Evolutionary conservation across 2,797 vertebrate species (phyloP), one percentile per base, ranked within the genome.

Genomic region (Semotilus atromaculatus): DNA sequence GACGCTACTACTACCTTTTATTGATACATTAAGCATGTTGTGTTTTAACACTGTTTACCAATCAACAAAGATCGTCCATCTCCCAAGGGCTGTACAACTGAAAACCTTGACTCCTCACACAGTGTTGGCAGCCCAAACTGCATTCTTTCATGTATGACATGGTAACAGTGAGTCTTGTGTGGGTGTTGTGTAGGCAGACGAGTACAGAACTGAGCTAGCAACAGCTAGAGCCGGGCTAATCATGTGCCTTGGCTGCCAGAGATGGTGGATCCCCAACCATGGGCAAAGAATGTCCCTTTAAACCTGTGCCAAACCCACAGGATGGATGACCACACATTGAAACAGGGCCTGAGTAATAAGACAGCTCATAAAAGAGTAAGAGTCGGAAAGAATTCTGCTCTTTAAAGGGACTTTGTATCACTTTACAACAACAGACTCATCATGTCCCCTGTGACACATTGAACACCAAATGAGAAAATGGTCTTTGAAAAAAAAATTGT

Each of bases 101-200:
- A 79, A 82, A 83, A 77, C 82, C 58, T 86, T 70, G 77, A 64
- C 86, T 77, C 87, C 79, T 85, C 88, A 80, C 79, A 81, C 80
- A 71, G 60, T 34, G 81, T 58, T 74, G 51, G 55, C 80, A 83
- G 86, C 23, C 18, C 16, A 11, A 73, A 58, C 68, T 71, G 45
- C 88, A 88, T 89, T 85, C 85, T 85, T 90, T 86, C 80, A 89
- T 88, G 60, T 84, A 86, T 82, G 51, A 88, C 88, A 89, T 89
- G 88, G 87, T 87, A 89, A 88, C 88, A 87, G 84, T 86, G 68
- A 86, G 81, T 40, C 60, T 80, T 79, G 70, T 71, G 87, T 88
- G 78, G 87, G 90, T 40, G 83, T 80, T 76, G 84, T 88, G 87
- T 86, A 85, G 84, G 88, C 84, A 84, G 85, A 81, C 18, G 82